phyloP scores from a whole-genome alignment of 2,888 invertebrate species.

The Galeruca laticollis region DNA sequence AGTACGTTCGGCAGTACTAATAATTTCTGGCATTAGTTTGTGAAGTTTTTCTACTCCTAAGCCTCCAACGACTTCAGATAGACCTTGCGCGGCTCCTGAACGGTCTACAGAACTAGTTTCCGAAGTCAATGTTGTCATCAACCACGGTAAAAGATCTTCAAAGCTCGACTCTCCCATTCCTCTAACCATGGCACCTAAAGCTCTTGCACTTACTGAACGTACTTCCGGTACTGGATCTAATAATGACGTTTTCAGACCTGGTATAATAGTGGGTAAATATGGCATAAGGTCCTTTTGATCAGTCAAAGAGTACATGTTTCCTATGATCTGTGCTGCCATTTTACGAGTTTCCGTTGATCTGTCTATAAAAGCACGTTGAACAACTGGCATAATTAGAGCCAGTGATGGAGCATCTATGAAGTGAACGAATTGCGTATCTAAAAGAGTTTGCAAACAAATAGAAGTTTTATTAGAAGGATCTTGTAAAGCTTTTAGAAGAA shows the following conservation, averaged over 20 bases:
- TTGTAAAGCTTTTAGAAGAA: conserved; percentile 89
- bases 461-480: conserved; percentile 97
- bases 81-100: conserved; percentile 89
- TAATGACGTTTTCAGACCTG: conserved; percentile 94
- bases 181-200: conserved; percentile 96
- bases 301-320: conserved; percentile 99
- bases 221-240: conserved; percentile 99
- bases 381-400: conserved; percentile 99
- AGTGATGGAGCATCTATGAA: conserved; percentile 99
- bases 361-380: conserved; percentile 97
- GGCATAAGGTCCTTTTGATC: conserved; percentile 98
- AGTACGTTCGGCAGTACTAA: conserved; percentile 90
- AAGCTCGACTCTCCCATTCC: conserved; percentile 97
- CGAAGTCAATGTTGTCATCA: conserved; percentile 97
- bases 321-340: conserved; percentile 99
- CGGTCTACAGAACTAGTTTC: conserved; percentile 95
- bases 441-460: conserved; percentile 88
- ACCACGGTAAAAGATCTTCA: conserved; percentile 96
- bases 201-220: conserved; percentile 94
- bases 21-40: conserved; percentile 97
- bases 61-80: conserved; percentile 98
- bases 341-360: conserved; percentile 97
- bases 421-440: conserved; percentile 98
- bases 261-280: conserved; percentile 95
- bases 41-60: conserved; percentile 95